Conservation (phyloP, 2,888 invertebrate genomes). For the Cephus runcator region DNA sequence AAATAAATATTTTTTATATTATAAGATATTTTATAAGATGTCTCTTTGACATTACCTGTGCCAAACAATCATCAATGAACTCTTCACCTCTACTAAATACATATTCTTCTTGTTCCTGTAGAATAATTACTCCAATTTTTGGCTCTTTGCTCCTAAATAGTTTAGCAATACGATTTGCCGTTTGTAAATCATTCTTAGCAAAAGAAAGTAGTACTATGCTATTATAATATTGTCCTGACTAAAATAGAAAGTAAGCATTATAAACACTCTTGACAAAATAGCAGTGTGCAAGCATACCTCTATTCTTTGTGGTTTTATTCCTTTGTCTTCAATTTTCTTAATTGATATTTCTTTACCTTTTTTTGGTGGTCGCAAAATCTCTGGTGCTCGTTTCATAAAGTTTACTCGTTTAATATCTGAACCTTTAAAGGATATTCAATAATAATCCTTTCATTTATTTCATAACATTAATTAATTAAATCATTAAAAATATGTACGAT, state of each 20-base stretch:
- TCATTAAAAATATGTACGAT: background rate
- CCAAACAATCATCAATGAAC: conserved; percentile 70
- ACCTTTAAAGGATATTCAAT: conserved; percentile 10
- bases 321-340: background rate
- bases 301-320: background rate
- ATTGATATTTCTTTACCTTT: background rate
- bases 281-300: background rate
- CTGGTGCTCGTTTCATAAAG: conserved; percentile 43
- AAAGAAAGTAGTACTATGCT: conserved; percentile 68
- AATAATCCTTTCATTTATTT: background rate
- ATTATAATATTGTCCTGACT: conserved; percentile 35
- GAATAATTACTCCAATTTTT: conserved; percentile 61
- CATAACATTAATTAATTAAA: background rate
- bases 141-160: conserved; percentile 62
- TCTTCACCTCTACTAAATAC: conserved; percentile 69
- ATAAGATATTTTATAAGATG: background rate
- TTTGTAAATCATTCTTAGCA: conserved; percentile 68
- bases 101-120: conserved; percentile 68
- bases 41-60: conserved; percentile 63
- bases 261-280: background rate
- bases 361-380: conserved; percentile 38
- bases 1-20: conserved; percentile 30
- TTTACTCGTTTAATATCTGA: conserved; percentile 32
- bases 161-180: conserved; percentile 67
- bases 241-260: conserved; percentile 4